phyloP scores from a whole-genome alignment of 2,888 invertebrate genomes.

The Melanargia galathea region DNA sequence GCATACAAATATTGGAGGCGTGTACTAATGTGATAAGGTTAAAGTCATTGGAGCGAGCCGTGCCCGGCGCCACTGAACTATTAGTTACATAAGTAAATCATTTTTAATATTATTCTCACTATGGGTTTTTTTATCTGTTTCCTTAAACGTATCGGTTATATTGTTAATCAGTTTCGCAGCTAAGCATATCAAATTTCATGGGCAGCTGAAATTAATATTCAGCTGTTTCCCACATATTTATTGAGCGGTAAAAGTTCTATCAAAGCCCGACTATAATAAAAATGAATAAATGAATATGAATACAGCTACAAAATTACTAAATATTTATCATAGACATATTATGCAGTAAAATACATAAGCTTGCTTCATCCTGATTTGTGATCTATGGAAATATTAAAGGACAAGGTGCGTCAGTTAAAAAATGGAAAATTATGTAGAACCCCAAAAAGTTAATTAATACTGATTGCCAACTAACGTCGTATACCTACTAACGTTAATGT shows the following conservation, averaged over 20 bases:
- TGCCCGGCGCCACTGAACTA: slow-evolving; percentile 61
- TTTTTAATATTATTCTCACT: not conserved
- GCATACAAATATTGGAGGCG: slow-evolving; percentile 61
- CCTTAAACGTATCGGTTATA: not conserved
- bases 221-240: not conserved
- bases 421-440: no score
- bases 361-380: no score
- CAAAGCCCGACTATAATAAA: not conserved
- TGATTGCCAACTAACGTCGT: no score
- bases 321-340: no score
- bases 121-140: not conserved
- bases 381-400: no score
- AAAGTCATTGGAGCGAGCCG: slow-evolving; percentile 58
- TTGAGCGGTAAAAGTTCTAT: not conserved
- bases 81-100: slow-evolving; percentile 23
- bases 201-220: not conserved
- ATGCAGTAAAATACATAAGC: no score
- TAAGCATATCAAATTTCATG: not conserved
- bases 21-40: slow-evolving; percentile 64
- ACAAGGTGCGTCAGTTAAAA: no score
- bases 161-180: not conserved
- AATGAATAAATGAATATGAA: no score
- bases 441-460: no score
- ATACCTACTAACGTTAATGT: not conserved
- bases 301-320: no score